These are phyloP conservation scores for Macrostomum cliftonense DNA, from an alignment of 2,888 invertebrate genomes.

Conservation along the genomic window DNA sequence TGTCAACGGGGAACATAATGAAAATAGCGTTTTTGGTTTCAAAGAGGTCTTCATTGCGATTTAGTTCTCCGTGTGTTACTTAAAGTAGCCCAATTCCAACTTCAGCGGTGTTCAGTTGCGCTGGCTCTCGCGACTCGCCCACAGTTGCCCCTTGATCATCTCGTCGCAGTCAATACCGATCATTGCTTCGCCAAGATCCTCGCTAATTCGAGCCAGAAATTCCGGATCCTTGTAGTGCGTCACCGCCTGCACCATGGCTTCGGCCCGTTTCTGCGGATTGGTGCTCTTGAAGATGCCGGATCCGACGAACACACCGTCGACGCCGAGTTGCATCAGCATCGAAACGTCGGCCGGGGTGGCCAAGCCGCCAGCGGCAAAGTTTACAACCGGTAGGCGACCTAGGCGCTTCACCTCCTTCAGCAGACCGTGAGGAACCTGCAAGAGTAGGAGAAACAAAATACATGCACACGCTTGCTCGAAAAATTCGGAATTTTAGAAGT, in stretches of 20 bases:
- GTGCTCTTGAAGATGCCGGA: constrained; percentile 31
- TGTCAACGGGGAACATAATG: too few relatives aligned
- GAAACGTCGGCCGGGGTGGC: constrained; percentile 33
- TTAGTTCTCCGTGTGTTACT: too few relatives aligned
- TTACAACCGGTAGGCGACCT: constrained; percentile 28
- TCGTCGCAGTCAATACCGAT: constrained; percentile 12
- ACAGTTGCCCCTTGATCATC: not conserved
- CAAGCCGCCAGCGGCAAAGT: constrained; percentile 31
- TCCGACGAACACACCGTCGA: constrained; percentile 32
- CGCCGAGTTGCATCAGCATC: constrained; percentile 31
- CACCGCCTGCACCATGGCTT: constrained; percentile 29
- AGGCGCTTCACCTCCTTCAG: constrained; percentile 23
- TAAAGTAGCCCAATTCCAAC: too few relatives aligned
- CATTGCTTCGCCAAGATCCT: constrained; percentile 28
- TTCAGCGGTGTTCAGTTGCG: not conserved
- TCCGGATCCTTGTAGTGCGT: constrained; percentile 26
- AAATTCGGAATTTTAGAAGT: too few relatives aligned
- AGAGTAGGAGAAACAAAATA: too few relatives aligned
- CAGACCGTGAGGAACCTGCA: constrained; percentile 21
- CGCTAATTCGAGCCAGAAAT: constrained; percentile 23
- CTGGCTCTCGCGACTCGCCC: constrained; percentile 5
- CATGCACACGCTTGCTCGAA: too few relatives aligned
- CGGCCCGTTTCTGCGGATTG: constrained; percentile 22
- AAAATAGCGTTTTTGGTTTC: too few relatives aligned
- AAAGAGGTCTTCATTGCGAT: too few relatives aligned